Conservation (phyloP, 2,888 invertebrate species). For the Phortica okadai region DNA sequence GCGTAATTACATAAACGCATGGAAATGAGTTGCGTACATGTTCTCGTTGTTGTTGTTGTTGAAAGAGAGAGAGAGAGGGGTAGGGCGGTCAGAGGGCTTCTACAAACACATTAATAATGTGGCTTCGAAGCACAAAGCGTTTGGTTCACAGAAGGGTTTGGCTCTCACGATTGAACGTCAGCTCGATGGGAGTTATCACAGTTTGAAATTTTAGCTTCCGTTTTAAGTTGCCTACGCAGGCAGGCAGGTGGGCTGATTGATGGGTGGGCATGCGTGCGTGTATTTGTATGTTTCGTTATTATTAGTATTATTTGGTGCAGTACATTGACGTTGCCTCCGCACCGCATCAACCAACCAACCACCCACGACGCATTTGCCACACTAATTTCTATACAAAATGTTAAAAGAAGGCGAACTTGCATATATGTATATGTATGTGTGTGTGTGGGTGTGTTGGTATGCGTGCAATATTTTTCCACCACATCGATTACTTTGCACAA, state of each 20-base stretch:
- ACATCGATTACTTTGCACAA: conserved; percentile 71
- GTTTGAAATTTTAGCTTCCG: conserved; percentile 60
- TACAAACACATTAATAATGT: conserved; percentile 55
- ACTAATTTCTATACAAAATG: conserved; percentile 2
- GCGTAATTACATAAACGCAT: conserved; percentile 65
- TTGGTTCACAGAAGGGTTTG: background rate
- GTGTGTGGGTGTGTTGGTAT: conserved; percentile 53
- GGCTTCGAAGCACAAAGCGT: conserved; percentile 48
- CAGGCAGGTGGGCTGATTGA: background rate
- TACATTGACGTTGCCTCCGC: conserved; percentile 20
- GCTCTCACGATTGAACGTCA: background rate
- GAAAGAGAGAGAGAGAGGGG: no score
- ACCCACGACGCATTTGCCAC: background rate
- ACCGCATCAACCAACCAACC: background rate
- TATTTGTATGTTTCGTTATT: background rate
- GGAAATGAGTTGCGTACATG: conserved; percentile 45
- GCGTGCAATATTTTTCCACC: conserved; percentile 68
- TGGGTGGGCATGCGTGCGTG: background rate
- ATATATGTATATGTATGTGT: background rate
- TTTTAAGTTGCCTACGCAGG: background rate
- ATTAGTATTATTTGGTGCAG: background rate
- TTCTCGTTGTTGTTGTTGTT: background rate
- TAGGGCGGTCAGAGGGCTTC: conserved; percentile 23
- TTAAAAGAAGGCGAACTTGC: background rate
- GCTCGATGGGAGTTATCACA: conserved; percentile 22